Evolutionary conservation across 2,797 vertebrate species (phyloP).

Genomic region (Muscicapa striata): DNA sequence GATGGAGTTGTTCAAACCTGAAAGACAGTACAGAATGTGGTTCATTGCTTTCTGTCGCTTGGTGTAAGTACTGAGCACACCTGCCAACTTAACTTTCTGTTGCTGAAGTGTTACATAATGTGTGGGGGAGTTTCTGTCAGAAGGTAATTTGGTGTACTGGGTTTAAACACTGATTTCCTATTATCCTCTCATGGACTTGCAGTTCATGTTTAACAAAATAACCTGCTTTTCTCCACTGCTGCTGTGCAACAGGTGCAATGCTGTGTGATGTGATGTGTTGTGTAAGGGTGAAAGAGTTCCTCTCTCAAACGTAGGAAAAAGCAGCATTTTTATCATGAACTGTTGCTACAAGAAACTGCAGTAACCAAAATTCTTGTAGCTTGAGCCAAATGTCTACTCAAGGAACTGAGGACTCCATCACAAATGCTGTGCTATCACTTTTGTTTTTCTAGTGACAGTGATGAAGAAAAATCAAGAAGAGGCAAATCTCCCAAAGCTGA

Average conservation of each 20-base stretch:
- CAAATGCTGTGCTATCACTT: constrained; percentile 29
- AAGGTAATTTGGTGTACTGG: background rate
- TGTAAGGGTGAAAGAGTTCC: background rate
- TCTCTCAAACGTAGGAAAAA: background rate
- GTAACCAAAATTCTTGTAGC: background rate
- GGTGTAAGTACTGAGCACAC: background rate
- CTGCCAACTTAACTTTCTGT: background rate
- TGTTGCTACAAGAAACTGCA: background rate
- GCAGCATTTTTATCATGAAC: background rate
- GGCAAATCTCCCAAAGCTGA: constrained; percentile 85
- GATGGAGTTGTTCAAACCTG: background rate
- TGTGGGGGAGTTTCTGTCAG: constrained; percentile 36
- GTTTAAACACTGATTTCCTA: constrained; percentile 27
- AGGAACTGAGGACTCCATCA: background rate
- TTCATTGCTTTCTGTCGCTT: background rate
- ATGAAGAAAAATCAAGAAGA: constrained; percentile 86
- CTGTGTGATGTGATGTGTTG: background rate
- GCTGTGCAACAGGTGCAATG: background rate
- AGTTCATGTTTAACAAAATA: background rate
- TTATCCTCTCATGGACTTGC: background rate
- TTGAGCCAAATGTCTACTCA: background rate
- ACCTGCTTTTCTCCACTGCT: background rate
- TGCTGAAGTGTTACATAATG: background rate
- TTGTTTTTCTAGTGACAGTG: constrained; percentile 85
- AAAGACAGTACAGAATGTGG: background rate